Evolutionary conservation across 2,113 vertebrate genomes (phyloP), one percentile per base, ranked within the genome.

Genomic region (Coracopsis vasa): DNA sequence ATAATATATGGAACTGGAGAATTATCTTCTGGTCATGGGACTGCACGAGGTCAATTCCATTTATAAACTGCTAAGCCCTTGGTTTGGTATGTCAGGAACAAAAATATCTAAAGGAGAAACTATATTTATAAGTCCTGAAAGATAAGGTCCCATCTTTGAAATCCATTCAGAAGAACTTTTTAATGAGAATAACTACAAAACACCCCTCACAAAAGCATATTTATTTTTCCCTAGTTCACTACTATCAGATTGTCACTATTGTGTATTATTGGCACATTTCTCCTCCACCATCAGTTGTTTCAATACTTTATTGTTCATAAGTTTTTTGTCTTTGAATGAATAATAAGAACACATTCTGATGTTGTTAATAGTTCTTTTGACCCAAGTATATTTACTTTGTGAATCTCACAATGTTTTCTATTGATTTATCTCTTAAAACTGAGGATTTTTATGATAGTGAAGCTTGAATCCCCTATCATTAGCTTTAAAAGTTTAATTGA

Each of bases 401-500:
- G 28, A 80, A 7, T 37, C 48, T 74, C 75, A 81, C 51, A 65
- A 61, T 48, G 23, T 56, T 72, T 72, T 79, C 51, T 39, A 69
- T 72, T 69, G 86, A 91, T 95, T 84, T 71, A 84, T 50, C 69
- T 45, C n/a, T 84, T 84, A 74, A 80, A 88, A 80, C 75, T 67
- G 70, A 75, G 9, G 45, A 58, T 48, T 37, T 93, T 86, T 67
- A 88, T 45, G 33, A 86, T 35, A 65, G 42, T 29, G 24, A 92
- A 33, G 28, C 42, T 75, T 74, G 72, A 92, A 41, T 28, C 65
- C 86, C 41, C 39, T 78, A 91, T 79, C 72, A 86, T 88, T 93
- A 90, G 23, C 53, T 94, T 86, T 60, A 61, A 91, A 88, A 91
- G 24, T 70, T 77, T 42, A 23, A 88, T 51, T 94, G 86, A 96